Evolutionary conservation across 2,113 vertebrate species (phyloP).

Genomic region (Paradoxurus hermaphroditus): DNA sequence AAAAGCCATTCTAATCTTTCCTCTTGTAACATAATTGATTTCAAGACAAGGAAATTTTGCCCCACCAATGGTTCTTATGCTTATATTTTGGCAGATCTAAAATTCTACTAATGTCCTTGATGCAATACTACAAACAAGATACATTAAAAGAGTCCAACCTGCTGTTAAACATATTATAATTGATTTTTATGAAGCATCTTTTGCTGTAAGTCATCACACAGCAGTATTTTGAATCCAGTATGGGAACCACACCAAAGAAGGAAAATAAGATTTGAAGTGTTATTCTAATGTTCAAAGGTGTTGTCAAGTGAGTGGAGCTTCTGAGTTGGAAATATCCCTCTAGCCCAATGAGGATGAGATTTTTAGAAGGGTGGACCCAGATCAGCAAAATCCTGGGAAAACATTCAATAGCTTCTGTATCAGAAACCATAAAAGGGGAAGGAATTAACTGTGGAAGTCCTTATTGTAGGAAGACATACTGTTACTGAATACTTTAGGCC

Average conservation of each 20-base stretch:
- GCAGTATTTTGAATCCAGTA: not conserved
- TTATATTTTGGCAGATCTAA: constrained; percentile 45
- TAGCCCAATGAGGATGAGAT: not conserved
- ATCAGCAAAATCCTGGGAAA: not conserved
- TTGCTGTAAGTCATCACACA: constrained; percentile 17
- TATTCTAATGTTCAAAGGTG: not conserved
- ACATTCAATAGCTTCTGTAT: not conserved
- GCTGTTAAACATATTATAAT: not conserved
- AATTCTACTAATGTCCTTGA: constrained; percentile 6
- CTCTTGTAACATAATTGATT: constrained; percentile 4
- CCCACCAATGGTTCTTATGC: not conserved
- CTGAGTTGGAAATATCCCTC: not conserved
- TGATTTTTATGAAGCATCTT: constrained; percentile 45
- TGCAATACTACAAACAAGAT: constrained; percentile 32
- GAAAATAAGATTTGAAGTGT: not conserved
- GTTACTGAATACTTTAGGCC: not conserved
- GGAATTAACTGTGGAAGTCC: not conserved
- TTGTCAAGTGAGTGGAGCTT: not conserved
- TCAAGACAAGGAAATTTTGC: constrained; percentile 32
- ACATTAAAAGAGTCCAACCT: constrained; percentile 34
- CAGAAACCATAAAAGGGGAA: not conserved
- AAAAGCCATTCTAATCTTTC: not conserved
- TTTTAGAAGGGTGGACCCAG: not conserved
- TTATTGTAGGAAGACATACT: not conserved
- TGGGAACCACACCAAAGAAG: constrained; percentile 39